These are phyloP conservation scores for Argyrosomus japonicus DNA, from an alignment of 2,113 vertebrate species.

Conservation along the genomic window DNA sequence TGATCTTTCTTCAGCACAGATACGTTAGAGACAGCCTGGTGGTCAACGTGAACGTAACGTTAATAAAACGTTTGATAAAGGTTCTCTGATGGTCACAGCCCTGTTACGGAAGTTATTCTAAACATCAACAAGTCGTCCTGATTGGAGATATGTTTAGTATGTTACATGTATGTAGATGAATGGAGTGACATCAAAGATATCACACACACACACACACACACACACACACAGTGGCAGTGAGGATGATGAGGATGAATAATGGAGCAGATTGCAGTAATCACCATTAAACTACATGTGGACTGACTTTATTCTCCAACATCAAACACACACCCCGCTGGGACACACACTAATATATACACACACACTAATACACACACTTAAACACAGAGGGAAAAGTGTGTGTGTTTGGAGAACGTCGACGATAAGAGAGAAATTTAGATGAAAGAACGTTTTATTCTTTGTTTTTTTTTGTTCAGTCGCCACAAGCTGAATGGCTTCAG, in stretches of 20 bases:
- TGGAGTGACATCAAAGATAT: conserved; percentile 6
- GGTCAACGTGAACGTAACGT: too few species aligned
- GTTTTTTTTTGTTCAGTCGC: conserved; percentile 56
- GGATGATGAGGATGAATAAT: conserved; percentile 63
- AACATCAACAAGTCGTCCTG: too few species aligned
- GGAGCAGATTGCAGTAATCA: conserved; percentile 71
- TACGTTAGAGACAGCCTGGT: too few species aligned
- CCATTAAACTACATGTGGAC: conserved; percentile 72
- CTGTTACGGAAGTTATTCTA: too few species aligned
- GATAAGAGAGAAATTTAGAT: conserved; percentile 80
- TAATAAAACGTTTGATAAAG: too few species aligned
- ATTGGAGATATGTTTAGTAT: too few species aligned
- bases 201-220: too few species aligned
- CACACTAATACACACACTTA: conserved; percentile 27
- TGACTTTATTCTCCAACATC: conserved; percentile 72
- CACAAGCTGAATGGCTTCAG: conserved; percentile 70
- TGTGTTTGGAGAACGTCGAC: conserved; percentile 64
- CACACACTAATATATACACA: conserved; percentile 28
- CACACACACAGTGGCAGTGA: conserved; percentile 22
- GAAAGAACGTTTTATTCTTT: conserved; percentile 72
- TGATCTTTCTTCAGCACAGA: too few species aligned
- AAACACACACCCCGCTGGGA: conserved; percentile 67
- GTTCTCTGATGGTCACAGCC: too few species aligned
- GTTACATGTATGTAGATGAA: neutral
- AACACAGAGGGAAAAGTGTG: conserved; percentile 36